A percentile compares a stretch with the other conserved stretches of the same genome.
These are phyloP conservation scores for Bombylius major DNA, from an alignment of 2,888 invertebrate species.

Conservation along the genomic window DNA sequence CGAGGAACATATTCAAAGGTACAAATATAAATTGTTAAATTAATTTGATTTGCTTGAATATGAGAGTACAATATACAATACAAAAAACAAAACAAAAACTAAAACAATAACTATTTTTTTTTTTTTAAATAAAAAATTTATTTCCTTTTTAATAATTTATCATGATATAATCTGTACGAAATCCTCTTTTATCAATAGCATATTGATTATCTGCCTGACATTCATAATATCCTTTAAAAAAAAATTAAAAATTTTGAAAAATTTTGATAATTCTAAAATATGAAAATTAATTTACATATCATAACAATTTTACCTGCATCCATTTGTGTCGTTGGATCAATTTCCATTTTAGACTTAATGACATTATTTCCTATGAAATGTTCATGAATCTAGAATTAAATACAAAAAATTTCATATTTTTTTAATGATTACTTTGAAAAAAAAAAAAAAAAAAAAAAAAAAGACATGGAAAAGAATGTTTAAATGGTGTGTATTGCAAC, in stretches of 20 bases:
- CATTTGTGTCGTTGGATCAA: conserved; percentile 91
- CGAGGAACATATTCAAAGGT: too few species aligned
- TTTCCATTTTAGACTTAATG: conserved; percentile 86
- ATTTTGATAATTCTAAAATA: neutral
- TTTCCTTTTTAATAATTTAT: conserved; percentile 28
- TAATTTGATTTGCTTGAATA: too few species aligned
- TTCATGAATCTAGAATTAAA: conserved; percentile 60
- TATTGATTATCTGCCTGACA: conserved; percentile 91
- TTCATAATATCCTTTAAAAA: conserved; percentile 52
- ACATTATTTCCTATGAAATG: conserved; percentile 68
- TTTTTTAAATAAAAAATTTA: conserved; percentile 11
- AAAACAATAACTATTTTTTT: neutral
- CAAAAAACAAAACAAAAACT: too few species aligned
- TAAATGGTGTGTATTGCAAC: neutral
- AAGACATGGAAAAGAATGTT: neutral
- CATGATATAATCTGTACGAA: conserved; percentile 67
- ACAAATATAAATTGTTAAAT: too few species aligned
- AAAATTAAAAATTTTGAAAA: neutral
- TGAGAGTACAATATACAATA: too few species aligned
- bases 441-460: too few species aligned
- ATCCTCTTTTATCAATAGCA: conserved; percentile 75
- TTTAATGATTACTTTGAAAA: too few species aligned
- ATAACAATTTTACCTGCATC: conserved; percentile 55
- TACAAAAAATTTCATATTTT: neutral
- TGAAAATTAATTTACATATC: neutral